Conservation (phyloP, 2,113 vertebrate genomes). For the Macheiramphus alcinus region DNA sequence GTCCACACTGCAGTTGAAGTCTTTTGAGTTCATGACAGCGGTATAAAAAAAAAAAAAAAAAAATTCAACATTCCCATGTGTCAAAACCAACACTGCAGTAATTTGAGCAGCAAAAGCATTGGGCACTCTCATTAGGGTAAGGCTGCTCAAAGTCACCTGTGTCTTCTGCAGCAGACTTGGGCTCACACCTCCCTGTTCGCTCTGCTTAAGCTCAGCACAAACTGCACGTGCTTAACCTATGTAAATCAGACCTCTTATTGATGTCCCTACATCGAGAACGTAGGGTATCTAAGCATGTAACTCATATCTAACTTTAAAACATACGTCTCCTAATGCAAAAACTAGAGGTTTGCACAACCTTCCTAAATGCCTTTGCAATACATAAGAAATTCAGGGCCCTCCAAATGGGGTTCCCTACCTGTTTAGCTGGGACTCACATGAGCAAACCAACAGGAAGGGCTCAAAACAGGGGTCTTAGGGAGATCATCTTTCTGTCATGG, state of each 20-base stretch:
- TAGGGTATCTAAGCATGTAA: neutral
- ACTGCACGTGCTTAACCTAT: neutral
- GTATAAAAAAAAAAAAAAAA: neutral
- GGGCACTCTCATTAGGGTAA: neutral
- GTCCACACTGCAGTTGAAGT: neutral
- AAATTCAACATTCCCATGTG: neutral
- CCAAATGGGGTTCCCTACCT: neutral
- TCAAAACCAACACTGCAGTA: neutral
- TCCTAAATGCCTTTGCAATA: neutral
- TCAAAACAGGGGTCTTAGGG: neutral
- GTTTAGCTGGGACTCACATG: neutral
- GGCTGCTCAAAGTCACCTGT: neutral
- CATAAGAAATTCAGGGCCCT: neutral
- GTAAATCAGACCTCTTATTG: neutral
- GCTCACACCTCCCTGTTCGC: neutral
- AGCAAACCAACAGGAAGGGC: neutral
- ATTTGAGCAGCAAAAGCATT: neutral
- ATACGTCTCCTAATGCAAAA: neutral
- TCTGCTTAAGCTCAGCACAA: neutral
- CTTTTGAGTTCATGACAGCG: neutral
- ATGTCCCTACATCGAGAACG: accelerated
- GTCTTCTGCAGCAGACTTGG: neutral
- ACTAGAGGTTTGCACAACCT: neutral
- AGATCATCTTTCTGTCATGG: neutral
- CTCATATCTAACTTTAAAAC: neutral